Conservation (phyloP, 2,888 invertebrate species). For the Nebria brevicollis region DNA sequence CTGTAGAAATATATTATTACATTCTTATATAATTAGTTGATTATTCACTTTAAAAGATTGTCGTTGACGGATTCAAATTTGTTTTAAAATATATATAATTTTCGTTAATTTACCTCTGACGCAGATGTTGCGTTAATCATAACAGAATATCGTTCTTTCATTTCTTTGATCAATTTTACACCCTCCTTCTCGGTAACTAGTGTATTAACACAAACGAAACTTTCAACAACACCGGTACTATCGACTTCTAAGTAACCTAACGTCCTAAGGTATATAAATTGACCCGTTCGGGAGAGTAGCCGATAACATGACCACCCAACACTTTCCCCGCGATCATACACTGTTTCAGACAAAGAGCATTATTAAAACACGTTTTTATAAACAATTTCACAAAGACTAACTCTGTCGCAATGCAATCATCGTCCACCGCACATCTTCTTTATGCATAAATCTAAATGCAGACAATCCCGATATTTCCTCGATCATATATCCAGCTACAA, state of each 20-base stretch:
- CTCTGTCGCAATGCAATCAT: conserved; percentile 88
- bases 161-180: conserved; percentile 75
- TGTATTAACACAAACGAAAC: conserved; percentile 88
- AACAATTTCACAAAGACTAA: conserved; percentile 61
- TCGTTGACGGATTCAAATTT: too few relatives aligned
- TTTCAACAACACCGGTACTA: conserved; percentile 80
- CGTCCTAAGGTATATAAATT: conserved; percentile 85
- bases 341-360: conserved; percentile 61
- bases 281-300: conserved; percentile 81
- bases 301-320: conserved; percentile 90
- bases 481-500: conserved; percentile 89
- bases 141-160: conserved; percentile 83
- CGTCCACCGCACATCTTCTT: conserved; percentile 89
- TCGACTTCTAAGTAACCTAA: conserved; percentile 87
- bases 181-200: conserved; percentile 80
- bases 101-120: conserved; percentile 41
- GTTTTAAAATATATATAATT: not conserved
- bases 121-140: conserved; percentile 59
- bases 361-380: conserved; percentile 3
- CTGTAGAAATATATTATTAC: too few relatives aligned
- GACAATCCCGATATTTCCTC: conserved; percentile 89
- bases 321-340: conserved; percentile 86
- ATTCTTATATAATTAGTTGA: too few relatives aligned
- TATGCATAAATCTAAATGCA: conserved; percentile 90
- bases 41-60: too few relatives aligned